phyloP scores from a whole-genome alignment of 1,140 invertebrate species.

The Cecropterus lyciades region DNA sequence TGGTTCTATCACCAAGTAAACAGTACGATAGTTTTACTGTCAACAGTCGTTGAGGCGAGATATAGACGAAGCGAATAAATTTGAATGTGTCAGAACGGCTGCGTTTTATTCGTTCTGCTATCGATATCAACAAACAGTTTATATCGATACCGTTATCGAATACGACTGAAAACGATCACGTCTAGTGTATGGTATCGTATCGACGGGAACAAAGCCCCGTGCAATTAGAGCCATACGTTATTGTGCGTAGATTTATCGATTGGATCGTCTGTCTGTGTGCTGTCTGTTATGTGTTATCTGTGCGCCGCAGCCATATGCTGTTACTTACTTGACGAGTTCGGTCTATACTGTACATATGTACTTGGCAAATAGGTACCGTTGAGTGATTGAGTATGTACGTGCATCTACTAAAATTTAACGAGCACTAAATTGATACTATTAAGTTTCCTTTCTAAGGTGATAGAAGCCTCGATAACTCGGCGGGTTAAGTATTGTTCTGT shows the following conservation, averaged over 20 bases:
- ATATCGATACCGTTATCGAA: no score
- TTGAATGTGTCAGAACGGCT: no score
- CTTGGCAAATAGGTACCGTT: neutral
- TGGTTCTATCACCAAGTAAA: no score
- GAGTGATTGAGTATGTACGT: neutral
- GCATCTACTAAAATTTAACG: neutral
- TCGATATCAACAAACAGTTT: no score
- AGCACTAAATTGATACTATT: neutral
- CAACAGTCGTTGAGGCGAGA: no score
- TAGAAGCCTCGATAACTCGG: no score
- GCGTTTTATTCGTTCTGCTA: no score
- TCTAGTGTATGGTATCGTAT: neutral
- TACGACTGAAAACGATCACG: no score
- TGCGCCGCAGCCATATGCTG: constrained; percentile 4
- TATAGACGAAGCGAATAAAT: no score
- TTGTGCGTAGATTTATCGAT: constrained; percentile 23
- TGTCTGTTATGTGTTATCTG: constrained; percentile 21
- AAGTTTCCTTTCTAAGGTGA: no score
- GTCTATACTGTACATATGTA: neutral
- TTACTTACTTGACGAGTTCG: neutral
- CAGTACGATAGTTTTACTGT: no score
- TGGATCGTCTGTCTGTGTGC: constrained; percentile 16
- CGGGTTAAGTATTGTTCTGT: no score
- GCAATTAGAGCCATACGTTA: constrained; percentile 14
- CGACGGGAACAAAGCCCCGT: constrained; percentile 11